Conservation (phyloP, 64 coral and sea anemone species). For the Stichodactyla mertensii region DNA sequence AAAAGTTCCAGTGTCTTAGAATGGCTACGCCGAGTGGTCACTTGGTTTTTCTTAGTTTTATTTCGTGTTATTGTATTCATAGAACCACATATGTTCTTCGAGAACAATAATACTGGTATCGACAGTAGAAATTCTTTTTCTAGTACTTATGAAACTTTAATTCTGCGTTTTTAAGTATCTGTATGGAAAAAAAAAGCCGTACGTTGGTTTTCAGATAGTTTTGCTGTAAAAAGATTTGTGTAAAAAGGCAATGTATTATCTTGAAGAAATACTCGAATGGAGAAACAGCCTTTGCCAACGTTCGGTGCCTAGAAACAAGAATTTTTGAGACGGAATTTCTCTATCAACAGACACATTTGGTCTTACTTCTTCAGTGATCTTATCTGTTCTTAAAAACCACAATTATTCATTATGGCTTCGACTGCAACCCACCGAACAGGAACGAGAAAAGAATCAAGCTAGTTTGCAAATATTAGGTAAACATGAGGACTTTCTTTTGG, state of each 20-base stretch:
- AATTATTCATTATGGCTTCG: slow-evolving; percentile 2
- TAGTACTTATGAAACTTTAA: background rate
- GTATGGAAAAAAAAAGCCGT: background rate
- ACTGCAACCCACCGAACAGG: background rate
- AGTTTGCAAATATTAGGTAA: background rate
- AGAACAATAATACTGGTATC: background rate
- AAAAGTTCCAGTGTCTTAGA: background rate
- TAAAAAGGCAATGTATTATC: background rate
- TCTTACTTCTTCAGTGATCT: background rate
- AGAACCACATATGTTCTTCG: background rate
- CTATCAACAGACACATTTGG: background rate
- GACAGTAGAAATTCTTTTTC: background rate
- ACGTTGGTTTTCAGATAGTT: background rate
- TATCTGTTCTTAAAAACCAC: slow-evolving; percentile 9
- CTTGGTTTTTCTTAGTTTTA: background rate
- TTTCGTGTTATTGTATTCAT: background rate
- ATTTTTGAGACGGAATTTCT: slow-evolving; percentile 7
- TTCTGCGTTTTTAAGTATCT: background rate
- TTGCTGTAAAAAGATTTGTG: background rate
- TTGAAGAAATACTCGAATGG: too few species aligned
- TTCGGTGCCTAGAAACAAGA: slow-evolving; percentile 4
- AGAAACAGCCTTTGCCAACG: background rate
- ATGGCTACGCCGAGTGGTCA: background rate
- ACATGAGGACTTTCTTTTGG: background rate
- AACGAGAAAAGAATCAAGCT: background rate